Base-by-base conservation (phyloP, 2,888 invertebrate genomes). In the Liposcelis brunnea region DNA sequence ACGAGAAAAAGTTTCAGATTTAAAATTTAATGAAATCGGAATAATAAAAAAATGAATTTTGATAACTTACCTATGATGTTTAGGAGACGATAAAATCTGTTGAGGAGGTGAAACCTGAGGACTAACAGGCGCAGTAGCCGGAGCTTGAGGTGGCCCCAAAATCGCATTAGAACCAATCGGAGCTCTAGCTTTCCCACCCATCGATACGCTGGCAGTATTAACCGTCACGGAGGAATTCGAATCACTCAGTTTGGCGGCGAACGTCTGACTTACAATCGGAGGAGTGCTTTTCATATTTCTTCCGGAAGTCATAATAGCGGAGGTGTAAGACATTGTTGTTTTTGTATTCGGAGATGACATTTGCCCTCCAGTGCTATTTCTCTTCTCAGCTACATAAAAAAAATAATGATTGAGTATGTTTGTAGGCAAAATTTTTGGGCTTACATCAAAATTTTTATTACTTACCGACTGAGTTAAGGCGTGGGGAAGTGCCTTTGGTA, bases 181-280 rank as follows among this genome's bases (percentile, higher is more conserved):
- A 44, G 58, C 35, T 57, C 49, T 58, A 55, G 47, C 59, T 50
- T 55, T 46, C 54, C 52, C 36, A 53, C 49, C 38, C 52, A 53
- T 47, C 57, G 56, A 49, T 54, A 55, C 33, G 56, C 54, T 49
- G 56, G 59, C 52, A 11, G 19, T 19, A 26, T 26, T 26, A 6
- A 26, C 8, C 5, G 26, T 26, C 5, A 8, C 4, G 5, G 26
- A 26, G 4, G 26, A 26, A 26, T 8, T 26, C 8, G 26, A 26
- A 8, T 75, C 73, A 7, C 76, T 75, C 46, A 80, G 67, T 61
- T 80, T 81, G 46, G 80, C 80, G 14, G 80, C 80, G 63, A 80
- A 80, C 2, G 80, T 77, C 63, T 75, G 75, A 42, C 71, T 26
- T 37, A 31, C 12, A 6, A 31, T 26, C 2, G 37, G 19, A 15